phyloP scores from a whole-genome alignment of 2,888 invertebrate genomes.

The Tiliacea aurago region DNA sequence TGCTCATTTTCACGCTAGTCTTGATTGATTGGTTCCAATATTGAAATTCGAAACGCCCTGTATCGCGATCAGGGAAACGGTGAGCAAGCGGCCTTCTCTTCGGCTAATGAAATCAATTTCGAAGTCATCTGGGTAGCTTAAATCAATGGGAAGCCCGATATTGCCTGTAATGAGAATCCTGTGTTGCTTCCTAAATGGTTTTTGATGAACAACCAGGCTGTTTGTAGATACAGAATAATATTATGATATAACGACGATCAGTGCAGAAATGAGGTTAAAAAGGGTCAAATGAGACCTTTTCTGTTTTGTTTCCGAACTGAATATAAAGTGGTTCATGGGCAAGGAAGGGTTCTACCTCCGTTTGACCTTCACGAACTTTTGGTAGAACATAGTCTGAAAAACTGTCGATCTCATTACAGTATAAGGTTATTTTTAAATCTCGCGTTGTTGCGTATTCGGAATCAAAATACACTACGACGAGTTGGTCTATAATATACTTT shows the following conservation, averaged over 20 bases:
- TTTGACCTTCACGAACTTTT: constrained; percentile 29
- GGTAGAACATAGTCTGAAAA: not conserved
- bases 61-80: constrained; percentile 69
- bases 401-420: not conserved
- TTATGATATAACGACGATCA: constrained; percentile 10
- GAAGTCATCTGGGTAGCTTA: constrained; percentile 44
- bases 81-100: constrained; percentile 60
- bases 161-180: constrained; percentile 51
- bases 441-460: not conserved
- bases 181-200: constrained; percentile 35
- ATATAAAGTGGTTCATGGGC: constrained; percentile 24
- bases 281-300: constrained; percentile 20
- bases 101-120: constrained; percentile 67
- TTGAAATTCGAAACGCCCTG: constrained; percentile 79
- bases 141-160: constrained; percentile 48
- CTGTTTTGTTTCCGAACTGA: constrained; percentile 29
- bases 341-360: constrained; percentile 5
- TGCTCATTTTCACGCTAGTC: constrained; percentile 78
- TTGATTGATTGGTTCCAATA: constrained; percentile 85
- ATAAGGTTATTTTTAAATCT: not conserved
- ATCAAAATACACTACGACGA: not conserved
- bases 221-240: not conserved
- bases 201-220: constrained; percentile 28
- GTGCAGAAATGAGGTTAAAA: constrained; percentile 30
- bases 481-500: not conserved